A percentile compares a stretch with the other conserved stretches of the same genome.
These are phyloP conservation scores for Poeciliopsis occidentalis DNA, from an alignment of 2,113 vertebrate species.

Conservation along the genomic window DNA sequence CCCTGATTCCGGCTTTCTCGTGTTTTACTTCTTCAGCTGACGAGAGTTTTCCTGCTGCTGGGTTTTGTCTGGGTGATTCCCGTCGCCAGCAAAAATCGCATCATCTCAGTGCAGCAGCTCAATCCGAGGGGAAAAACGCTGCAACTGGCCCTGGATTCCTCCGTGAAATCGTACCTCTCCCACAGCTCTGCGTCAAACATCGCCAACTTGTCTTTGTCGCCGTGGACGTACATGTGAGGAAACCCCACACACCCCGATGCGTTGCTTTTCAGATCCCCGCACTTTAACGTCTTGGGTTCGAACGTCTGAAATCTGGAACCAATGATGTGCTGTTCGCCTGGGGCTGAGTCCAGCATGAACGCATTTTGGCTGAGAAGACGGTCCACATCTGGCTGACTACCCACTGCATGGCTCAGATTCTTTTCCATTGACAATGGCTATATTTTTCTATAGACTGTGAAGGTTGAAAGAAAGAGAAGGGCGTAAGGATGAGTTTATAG, in stretches of 20 bases:
- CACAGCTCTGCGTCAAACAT: background rate
- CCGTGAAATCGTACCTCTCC: background rate
- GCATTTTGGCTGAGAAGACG: background rate
- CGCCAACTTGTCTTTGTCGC: conserved; percentile 70
- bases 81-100: background rate
- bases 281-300: background rate
- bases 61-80: conserved; percentile 19
- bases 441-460: background rate
- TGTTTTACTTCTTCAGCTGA: conserved; percentile 33
- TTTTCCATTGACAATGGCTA: background rate
- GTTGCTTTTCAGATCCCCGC: background rate
- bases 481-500: background rate
- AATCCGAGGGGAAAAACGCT: background rate
- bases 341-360: background rate
- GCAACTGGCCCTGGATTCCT: conserved; percentile 33
- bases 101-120: background rate
- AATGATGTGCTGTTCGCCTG: background rate
- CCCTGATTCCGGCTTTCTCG: background rate
- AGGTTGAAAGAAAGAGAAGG: background rate
- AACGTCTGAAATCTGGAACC: background rate
- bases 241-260: rapidly evolving
- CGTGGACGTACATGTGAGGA: conserved; percentile 76
- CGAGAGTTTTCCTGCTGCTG: conserved; percentile 54
- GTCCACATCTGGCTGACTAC: background rate
- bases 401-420: background rate